Conservation (phyloP, 2,113 vertebrate genomes). For the Paracanthobrama guichenoti region DNA sequence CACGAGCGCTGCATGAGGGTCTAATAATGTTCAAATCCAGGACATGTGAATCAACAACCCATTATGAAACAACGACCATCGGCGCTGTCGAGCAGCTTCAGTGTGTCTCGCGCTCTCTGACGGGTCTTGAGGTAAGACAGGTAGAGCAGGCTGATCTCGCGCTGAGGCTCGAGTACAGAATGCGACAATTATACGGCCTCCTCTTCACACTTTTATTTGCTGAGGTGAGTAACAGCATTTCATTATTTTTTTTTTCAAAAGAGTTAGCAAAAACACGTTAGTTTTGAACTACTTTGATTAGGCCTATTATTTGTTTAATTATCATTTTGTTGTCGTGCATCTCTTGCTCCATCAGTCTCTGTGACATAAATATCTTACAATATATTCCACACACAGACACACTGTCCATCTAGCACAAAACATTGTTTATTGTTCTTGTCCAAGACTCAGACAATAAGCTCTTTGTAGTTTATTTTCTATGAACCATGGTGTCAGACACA, state of each 20-base stretch:
- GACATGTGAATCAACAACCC: not conserved
- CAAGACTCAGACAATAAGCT: constrained; percentile 32
- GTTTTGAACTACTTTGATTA: not conserved
- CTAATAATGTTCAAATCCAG: not conserved
- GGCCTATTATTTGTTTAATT: not conserved
- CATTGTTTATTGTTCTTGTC: constrained; percentile 45
- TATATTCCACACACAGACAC: not conserved
- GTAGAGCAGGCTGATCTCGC: not conserved
- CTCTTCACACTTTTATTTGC: constrained; percentile 30
- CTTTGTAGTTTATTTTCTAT: constrained; percentile 36
- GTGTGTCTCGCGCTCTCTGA: not conserved
- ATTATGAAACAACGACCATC: not conserved
- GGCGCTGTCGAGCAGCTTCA: not conserved
- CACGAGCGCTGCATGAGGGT: not conserved
- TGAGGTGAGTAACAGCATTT: constrained; percentile 36
- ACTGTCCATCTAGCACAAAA: not conserved
- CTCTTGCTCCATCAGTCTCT: not conserved
- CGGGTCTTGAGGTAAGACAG: not conserved
- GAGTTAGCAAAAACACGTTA: not conserved
- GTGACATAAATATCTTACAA: not conserved
- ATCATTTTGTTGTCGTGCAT: not conserved
- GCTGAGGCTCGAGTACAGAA: not conserved
- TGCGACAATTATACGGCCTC: constrained; percentile 12
- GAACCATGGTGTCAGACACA: not conserved
- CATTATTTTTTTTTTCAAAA: not conserved